Evolutionary conservation across 2,888 invertebrate genomes (phyloP), one percentile per base, ranked within the genome.

Genomic region (Cheilosia scutellata): DNA sequence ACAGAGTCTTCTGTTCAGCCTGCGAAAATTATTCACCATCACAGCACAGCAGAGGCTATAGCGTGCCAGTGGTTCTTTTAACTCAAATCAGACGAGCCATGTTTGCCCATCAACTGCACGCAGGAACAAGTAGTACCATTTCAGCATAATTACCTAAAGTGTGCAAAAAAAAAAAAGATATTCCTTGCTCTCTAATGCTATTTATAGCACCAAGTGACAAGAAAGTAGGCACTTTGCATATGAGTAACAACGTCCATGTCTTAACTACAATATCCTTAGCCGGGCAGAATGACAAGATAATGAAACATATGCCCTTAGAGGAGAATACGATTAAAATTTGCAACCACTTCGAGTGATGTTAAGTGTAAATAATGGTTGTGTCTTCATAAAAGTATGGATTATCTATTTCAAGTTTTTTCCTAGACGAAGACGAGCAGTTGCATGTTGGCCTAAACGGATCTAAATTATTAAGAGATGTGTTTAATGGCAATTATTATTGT

Each of bases 251-350:
- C 75, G 60, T 65, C 57, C 74, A 84, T 57, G 72, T 82, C 72
- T 72, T 74, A 83, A 77, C 71, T 82, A 68, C 71, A 65, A 72
- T 82, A 49, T 58, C 75, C 57, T 82, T 72, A 68, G 86, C 47
- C 72, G 51, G 40, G 20, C n/a, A 33, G 66, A 77, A 62, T 82
- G 86, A 86, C 86, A 86, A 66, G 76, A 76, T 86, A 86, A 86
- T 86, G 75, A 82, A 86, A 71, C 86, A 76, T 82, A 66, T 68
- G 57, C 82, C 86, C 76, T 68, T 58, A 53, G 65, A 70, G 84
- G 20, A 66, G 68, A 72, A 80, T 68, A 40, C 47, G 47, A 49
- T 70, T 51, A 72, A 63, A 44, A 63, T 27, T 29, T n/a, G 5
- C 40, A 76, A 76, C 76, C 44, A 60, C 51, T 68, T 51, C 27